phyloP scores from a whole-genome alignment of 2,113 vertebrate genomes.

The Lonchura striata region DNA sequence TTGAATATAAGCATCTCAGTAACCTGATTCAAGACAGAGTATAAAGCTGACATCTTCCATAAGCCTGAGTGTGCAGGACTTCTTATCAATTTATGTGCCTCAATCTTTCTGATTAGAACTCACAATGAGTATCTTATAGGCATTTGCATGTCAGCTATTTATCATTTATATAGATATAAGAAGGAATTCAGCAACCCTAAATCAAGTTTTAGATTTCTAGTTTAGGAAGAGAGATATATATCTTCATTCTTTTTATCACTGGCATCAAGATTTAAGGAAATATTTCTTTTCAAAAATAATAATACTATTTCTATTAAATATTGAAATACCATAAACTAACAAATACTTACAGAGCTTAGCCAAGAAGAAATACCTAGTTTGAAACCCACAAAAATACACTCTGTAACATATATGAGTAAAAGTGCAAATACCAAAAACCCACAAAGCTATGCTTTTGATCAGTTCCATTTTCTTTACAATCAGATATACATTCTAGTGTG shows the following conservation, averaged over 20 bases:
- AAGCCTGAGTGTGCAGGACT: neutral
- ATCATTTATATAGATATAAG: neutral
- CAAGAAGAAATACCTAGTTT: neutral
- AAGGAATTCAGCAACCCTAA: neutral
- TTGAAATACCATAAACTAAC: neutral
- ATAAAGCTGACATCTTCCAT: neutral
- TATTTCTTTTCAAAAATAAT: neutral
- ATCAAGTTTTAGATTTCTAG: neutral
- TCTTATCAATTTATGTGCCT: neutral
- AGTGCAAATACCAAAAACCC: fast-evolving
- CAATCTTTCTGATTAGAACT: neutral
- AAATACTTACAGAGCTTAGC: neutral
- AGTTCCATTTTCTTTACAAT: neutral
- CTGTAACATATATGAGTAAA: neutral
- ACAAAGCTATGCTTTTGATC: neutral
- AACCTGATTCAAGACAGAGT: neutral
- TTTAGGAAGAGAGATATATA: neutral
- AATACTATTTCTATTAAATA: neutral
- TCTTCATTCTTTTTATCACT: neutral
- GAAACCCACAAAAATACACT: neutral
- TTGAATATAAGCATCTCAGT: neutral
- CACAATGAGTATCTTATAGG: neutral
- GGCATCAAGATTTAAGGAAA: neutral
- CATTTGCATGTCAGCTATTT: neutral
- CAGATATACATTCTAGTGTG: neutral